Conservation (phyloP, 2,888 invertebrate species). For the Nasonovia ribisnigri region DNA sequence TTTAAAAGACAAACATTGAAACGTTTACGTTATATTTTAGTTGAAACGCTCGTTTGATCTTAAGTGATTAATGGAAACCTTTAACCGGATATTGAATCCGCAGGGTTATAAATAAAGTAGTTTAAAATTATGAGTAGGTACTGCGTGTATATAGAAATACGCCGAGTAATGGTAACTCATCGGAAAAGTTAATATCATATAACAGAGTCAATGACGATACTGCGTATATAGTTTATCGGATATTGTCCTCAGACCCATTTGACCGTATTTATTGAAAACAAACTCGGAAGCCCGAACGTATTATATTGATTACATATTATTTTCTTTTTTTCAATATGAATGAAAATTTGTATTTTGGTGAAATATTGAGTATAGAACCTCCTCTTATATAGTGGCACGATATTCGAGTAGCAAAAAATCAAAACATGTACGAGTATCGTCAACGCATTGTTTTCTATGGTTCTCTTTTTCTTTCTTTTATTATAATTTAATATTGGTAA, state of each 20-base stretch:
- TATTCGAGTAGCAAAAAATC: not conserved
- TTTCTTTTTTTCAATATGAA: not conserved
- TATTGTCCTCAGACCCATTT: not conserved
- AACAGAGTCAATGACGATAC: not conserved
- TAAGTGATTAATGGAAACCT: slow-evolving; percentile 52
- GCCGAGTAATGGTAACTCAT: not conserved
- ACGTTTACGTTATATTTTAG: slow-evolving; percentile 10
- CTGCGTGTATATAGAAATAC: not conserved
- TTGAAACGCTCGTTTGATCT: slow-evolving; percentile 42
- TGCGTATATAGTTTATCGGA: not conserved
- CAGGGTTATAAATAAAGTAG: not conserved
- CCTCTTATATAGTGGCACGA: not conserved
- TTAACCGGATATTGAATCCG: slow-evolving; percentile 18
- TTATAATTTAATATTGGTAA: not conserved
- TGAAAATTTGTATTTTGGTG: not conserved
- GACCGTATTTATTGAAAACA: not conserved
- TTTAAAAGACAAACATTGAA: slow-evolving; percentile 53
- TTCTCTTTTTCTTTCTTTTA: not conserved
- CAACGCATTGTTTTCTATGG: not conserved
- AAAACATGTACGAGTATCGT: not conserved
- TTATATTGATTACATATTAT: not conserved
- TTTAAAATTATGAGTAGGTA: slow-evolving; percentile 5
- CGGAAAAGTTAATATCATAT: not conserved
- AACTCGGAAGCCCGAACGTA: not conserved
- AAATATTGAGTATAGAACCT: not conserved